A percentile compares a stretch with the other conserved stretches of the same genome.
Conservation (phyloP, 2,797 vertebrate species). For the Gila robusta region DNA sequence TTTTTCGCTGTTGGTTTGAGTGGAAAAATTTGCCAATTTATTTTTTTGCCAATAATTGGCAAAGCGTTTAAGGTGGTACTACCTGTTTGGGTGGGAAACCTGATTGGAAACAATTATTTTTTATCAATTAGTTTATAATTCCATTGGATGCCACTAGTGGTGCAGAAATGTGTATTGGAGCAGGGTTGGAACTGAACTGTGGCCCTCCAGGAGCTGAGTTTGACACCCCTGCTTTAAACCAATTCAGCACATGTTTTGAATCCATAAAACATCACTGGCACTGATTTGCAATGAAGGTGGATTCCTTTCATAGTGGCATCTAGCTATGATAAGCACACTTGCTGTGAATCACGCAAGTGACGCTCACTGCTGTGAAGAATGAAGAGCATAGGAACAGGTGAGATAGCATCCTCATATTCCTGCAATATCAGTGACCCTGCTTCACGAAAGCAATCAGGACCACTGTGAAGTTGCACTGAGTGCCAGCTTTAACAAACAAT, state of each 20-base stretch:
- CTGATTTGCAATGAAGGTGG: background rate
- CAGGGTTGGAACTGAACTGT: background rate
- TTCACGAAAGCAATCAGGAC: background rate
- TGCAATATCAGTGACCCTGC: background rate
- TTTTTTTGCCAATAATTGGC: background rate
- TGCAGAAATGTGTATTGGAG: background rate
- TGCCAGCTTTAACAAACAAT: slow-evolving; percentile 10
- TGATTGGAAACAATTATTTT: background rate
- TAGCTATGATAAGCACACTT: background rate
- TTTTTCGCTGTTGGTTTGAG: background rate
- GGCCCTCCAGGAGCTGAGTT: background rate
- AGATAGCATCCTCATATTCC: background rate
- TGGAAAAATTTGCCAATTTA: too few species aligned
- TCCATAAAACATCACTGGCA: background rate
- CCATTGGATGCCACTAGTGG: too few species aligned
- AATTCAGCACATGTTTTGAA: background rate
- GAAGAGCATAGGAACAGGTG: background rate
- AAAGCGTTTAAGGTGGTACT: background rate
- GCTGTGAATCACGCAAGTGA: background rate
- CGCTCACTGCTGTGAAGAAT: background rate
- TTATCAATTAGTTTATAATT: too few species aligned
- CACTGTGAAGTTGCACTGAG: background rate
- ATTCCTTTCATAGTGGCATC: background rate
- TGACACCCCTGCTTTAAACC: background rate
- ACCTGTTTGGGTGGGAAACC: background rate